Base-by-base conservation (phyloP, 2,888 invertebrate genomes). In the Andrena minutula region DNA sequence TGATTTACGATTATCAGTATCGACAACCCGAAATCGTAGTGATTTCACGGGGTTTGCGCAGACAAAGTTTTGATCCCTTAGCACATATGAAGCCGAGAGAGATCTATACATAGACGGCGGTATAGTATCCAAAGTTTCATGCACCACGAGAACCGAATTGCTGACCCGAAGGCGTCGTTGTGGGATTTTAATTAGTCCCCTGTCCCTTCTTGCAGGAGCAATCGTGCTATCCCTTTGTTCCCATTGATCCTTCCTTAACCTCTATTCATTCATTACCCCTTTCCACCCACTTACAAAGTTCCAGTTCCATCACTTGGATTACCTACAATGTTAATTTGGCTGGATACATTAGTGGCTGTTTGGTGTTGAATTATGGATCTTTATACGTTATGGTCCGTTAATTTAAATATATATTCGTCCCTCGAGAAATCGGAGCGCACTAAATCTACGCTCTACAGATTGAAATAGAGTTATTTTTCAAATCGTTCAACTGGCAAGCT, bases 161-260 rank as follows among this genome's bases (percentile, higher is more conserved):
- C 91, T 91, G 90, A 90, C 91, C 90, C 87, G 86, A 89, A 88
- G 85, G 89, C 89, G 87, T 88, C 89, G 91, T 89, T 90, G 89
- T 89, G 90, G 89, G 92, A 90, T 91, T 92, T 91, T 91, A 92
- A 92, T 92, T 91, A 91, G 91, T 90, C 90, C 88, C 90, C 89
- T 88, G 89, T 89, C 87, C 87, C 85, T 87, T 87, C 86, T 85
- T 83, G 72, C 82, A 79, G 81, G 83, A 86, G 87, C 90, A 90
- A 90, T 87, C 91, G 75, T 85, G 83, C 83, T 73, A 72, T 82
- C 83, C 84, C 86, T 84, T 83, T 83, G 80, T 73, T 83, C 85
- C 75, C 84, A 74, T 83, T 86, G 84, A 86, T 87, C 86, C 86
- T 83, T 86, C 84, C 83, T 89, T 89, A 89, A 91, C 91, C 90